phyloP scores from a whole-genome alignment of 1,140 invertebrate species.

The Chymomyza costata region DNA sequence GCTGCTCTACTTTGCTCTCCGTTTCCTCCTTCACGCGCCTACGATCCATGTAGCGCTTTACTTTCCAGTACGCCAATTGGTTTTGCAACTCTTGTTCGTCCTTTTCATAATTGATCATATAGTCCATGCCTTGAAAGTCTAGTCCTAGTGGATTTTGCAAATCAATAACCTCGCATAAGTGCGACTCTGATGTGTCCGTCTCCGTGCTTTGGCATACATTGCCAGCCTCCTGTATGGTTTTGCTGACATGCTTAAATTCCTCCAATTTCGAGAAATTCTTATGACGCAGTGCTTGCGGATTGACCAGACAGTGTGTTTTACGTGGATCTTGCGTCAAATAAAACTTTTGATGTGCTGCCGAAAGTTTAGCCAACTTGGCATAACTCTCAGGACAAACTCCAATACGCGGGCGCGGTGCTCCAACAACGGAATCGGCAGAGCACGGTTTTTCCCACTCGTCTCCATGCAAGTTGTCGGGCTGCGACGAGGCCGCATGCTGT shows the following conservation, averaged over 20 bases:
- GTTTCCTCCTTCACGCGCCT: conserved; percentile 39
- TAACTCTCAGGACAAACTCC: conserved; percentile 53
- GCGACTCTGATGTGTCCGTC: conserved; percentile 47
- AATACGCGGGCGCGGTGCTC: conserved; percentile 38
- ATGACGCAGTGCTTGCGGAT: conserved; percentile 51
- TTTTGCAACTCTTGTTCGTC: conserved; percentile 68
- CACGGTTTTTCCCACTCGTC: conserved; percentile 54
- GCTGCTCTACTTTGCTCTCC: conserved; percentile 37
- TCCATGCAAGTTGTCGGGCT: conserved; percentile 27
- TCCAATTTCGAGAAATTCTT: conserved; percentile 37
- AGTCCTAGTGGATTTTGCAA: conserved; percentile 61
- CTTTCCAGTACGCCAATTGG: conserved; percentile 48
- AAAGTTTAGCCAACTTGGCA: conserved; percentile 50
- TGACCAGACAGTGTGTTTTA: conserved; percentile 46
- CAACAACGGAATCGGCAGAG: conserved; percentile 47
- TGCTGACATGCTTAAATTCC: conserved; percentile 43
- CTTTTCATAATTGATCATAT: conserved; percentile 58
- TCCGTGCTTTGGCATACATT: conserved; percentile 53
- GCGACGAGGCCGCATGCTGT: conserved; percentile 28
- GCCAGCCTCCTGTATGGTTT: conserved; percentile 61
- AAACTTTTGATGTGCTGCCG: conserved; percentile 55
- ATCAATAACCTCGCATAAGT: conserved; percentile 66
- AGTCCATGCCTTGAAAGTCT: conserved; percentile 72
- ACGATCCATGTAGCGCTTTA: conserved; percentile 51
- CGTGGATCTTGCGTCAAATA: conserved; percentile 69